Conservation (phyloP, 2,113 vertebrate genomes). For the Coregonus clupeaformis region DNA sequence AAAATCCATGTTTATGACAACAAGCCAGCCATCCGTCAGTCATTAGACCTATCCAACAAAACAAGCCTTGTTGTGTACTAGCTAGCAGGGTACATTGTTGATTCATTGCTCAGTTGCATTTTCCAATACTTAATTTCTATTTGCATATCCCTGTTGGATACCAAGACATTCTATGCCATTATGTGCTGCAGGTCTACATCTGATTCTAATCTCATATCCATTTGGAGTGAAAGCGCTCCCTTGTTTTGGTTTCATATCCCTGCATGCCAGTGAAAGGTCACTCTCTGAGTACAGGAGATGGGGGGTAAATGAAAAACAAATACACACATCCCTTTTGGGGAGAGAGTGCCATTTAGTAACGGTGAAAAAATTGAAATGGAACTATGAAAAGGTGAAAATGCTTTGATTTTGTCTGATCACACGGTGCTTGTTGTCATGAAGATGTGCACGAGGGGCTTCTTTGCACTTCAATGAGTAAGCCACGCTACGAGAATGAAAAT, state of each 20-base stretch:
- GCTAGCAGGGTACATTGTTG: not conserved
- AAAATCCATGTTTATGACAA: not conserved
- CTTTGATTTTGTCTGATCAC: not conserved
- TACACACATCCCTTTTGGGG: not conserved
- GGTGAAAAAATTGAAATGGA: not conserved
- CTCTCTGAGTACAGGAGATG: not conserved
- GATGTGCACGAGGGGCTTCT: not conserved
- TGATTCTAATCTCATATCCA: not conserved
- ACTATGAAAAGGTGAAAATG: not conserved
- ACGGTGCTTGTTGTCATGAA: not conserved
- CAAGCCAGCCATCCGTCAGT: not conserved
- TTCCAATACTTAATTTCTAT: not conserved
- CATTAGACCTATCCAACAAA: not conserved
- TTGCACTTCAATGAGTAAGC: not conserved
- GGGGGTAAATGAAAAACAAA: not conserved
- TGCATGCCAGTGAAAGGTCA: slow-evolving; percentile 22
- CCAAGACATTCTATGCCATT: not conserved
- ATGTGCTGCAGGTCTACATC: not conserved
- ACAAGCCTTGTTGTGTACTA: not conserved
- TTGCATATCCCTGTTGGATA: not conserved
- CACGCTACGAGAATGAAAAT: slow-evolving; percentile 1
- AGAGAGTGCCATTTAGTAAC: not conserved
- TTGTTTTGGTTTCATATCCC: slow-evolving; percentile 10
- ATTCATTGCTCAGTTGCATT: not conserved
- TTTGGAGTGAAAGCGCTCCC: not conserved